Percentiles rank a stretch among this genome's conserved stretches.
These are phyloP conservation scores for Bombyx huttoni DNA, from an alignment of 2,888 invertebrate genomes.

Conservation along the genomic window DNA sequence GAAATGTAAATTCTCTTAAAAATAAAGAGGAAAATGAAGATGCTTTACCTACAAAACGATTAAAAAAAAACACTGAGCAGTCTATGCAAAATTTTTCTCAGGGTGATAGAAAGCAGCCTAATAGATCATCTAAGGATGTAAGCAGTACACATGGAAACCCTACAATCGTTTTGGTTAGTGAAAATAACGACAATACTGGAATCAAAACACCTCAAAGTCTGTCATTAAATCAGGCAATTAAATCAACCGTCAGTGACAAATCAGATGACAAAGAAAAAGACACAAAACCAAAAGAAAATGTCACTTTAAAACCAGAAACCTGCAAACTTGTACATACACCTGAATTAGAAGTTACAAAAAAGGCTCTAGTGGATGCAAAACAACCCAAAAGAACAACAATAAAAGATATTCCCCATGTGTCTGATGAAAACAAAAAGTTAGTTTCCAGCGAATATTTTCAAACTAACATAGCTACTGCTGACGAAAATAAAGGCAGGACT, in stretches of 20 bases:
- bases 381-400: slow-evolving; percentile 2
- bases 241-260: slow-evolving; percentile 1
- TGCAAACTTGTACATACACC: slow-evolving; percentile 9
- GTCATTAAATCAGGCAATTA: slow-evolving; percentile 3
- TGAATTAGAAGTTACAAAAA: slow-evolving; percentile 6
- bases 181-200: background rate
- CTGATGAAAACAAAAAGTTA: slow-evolving; percentile 21
- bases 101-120: slow-evolving; percentile 5
- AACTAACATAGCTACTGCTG: slow-evolving; percentile 9
- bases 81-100: slow-evolving; percentile 1
- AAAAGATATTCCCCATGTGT: slow-evolving; percentile 22
- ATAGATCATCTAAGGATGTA: background rate
- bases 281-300: background rate
- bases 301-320: slow-evolving; percentile 2
- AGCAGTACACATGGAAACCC: background rate
- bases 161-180: background rate
- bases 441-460: slow-evolving; percentile 44
- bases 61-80: slow-evolving; percentile 15
- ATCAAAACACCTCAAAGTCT: background rate
- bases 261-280: background rate
- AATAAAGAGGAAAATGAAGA: slow-evolving; percentile 19
- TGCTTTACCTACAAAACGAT: slow-evolving; percentile 46
- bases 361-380: background rate
- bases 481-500: slow-evolving; percentile 7
- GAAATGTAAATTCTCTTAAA: slow-evolving; percentile 16